Evolutionary conservation across 1,140 invertebrate genomes (phyloP).

Genomic region (Heliconius hewitsoni): DNA sequence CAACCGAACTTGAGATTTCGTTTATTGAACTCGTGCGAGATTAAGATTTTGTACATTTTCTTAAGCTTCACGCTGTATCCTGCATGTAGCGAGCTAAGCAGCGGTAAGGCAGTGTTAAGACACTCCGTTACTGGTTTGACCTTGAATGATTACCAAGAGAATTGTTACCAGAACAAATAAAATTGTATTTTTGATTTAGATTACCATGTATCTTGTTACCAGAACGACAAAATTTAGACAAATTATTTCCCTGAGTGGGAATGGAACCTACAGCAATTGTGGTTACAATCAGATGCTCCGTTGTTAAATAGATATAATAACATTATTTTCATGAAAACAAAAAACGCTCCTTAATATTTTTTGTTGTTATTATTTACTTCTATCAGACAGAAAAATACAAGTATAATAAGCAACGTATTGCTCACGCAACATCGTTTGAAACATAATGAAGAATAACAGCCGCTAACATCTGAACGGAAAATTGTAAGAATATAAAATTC

Average conservation of each 20-base stretch:
- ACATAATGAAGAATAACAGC: neutral
- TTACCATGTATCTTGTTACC: no score
- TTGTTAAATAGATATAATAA: neutral
- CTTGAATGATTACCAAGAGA: no score
- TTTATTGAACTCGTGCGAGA: neutral
- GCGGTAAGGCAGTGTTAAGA: no score
- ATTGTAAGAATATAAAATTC: neutral
- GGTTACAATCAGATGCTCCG: no score
- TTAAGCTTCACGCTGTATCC: no score
- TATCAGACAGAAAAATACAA: neutral
- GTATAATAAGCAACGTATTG: neutral
- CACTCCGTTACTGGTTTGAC: no score
- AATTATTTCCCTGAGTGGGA: no score
- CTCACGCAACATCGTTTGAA: slow-evolving; percentile 5
- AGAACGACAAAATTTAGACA: no score
- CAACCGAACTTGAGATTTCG: neutral
- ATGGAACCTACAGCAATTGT: no score
- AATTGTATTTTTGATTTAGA: no score
- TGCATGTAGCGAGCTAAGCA: no score
- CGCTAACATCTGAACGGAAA: neutral
- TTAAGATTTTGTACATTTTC: neutral
- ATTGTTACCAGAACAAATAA: no score
- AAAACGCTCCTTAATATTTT: neutral
- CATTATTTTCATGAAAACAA: neutral
- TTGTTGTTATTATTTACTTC: neutral